A percentile compares a stretch with the other conserved stretches of the same genome.
Evolutionary conservation across 2,888 invertebrate species (phyloP).

Genomic region (Drosophila fungiperda): DNA sequence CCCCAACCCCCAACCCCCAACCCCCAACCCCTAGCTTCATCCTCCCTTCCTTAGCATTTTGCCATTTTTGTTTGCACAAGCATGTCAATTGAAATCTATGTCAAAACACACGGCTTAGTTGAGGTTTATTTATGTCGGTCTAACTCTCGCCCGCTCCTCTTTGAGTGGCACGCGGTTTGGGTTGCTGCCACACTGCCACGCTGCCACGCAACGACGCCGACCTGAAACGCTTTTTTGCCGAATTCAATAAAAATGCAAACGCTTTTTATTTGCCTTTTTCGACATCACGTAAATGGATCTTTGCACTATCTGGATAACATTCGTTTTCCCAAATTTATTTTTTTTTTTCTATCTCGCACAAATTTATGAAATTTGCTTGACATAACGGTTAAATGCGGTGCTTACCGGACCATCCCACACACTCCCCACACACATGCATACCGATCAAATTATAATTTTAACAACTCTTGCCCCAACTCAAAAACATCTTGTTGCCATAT

Average conservation of each 20-base stretch:
- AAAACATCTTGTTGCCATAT: not conserved
- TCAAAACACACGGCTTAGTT: conserved; percentile 80
- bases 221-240: conserved; percentile 24
- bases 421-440: not conserved
- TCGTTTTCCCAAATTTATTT: conserved; percentile 55
- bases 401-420: not conserved
- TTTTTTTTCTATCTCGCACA: conserved; percentile 11
- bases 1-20: not conserved
- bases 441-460: not conserved
- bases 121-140: conserved; percentile 81
- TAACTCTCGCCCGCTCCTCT: conserved; percentile 11
- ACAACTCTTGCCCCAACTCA: not conserved
- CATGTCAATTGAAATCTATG: conserved; percentile 81
- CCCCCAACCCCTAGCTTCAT: not conserved
- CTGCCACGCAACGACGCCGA: conserved; percentile 3
- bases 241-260: conserved; percentile 77
- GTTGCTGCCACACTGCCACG: not conserved
- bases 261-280: conserved; percentile 71
- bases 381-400: conserved; percentile 44
- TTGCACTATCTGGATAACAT: conserved; percentile 70
- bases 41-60: conserved; percentile 11
- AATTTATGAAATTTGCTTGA: conserved; percentile 63
- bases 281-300: conserved; percentile 77
- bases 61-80: conserved; percentile 67
- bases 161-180: not conserved